Percentiles rank a stretch among this genome's conserved stretches.
Evolutionary conservation across 2,888 invertebrate genomes (phyloP).

Genomic region (Melangyna quadrimaculata): DNA sequence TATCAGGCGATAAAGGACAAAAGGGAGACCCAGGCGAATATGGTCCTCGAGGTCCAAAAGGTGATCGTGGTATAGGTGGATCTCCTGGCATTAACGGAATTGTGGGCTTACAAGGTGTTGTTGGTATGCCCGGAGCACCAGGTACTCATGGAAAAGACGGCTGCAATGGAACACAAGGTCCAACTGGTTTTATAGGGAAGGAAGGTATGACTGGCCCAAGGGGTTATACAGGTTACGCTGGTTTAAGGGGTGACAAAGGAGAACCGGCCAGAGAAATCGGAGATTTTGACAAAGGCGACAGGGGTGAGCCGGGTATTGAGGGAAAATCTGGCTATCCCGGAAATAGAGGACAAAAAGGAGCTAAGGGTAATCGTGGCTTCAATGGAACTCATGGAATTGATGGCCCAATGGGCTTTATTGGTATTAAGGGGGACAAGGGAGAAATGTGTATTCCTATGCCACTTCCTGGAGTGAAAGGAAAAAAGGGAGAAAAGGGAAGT

Average conservation of each 20-base stretch:
- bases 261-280: constrained; percentile 85
- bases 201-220: constrained; percentile 89
- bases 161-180: constrained; percentile 97
- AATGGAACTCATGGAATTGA: constrained; percentile 77
- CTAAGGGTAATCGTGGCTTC: constrained; percentile 87
- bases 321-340: constrained; percentile 79
- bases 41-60: constrained; percentile 91
- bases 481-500: constrained; percentile 84
- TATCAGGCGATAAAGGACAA: constrained; percentile 92
- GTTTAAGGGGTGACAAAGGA: constrained; percentile 87
- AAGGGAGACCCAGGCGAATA: constrained; percentile 93
- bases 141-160: constrained; percentile 95
- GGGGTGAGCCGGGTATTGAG: constrained; percentile 86
- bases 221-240: constrained; percentile 83
- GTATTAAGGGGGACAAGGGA: constrained; percentile 87
- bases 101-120: constrained; percentile 80
- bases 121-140: constrained; percentile 84
- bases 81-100: constrained; percentile 92
- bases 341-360: constrained; percentile 82
- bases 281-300: constrained; percentile 88
- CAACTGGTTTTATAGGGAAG: constrained; percentile 86
- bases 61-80: constrained; percentile 92
- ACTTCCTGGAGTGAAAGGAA: constrained; percentile 83
- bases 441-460: constrained; percentile 82
- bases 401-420: constrained; percentile 90